A percentile compares a stretch with the other conserved stretches of the same genome.
Conservation (phyloP, 1,140 invertebrate genomes). For the Bombus consobrinus region DNA sequence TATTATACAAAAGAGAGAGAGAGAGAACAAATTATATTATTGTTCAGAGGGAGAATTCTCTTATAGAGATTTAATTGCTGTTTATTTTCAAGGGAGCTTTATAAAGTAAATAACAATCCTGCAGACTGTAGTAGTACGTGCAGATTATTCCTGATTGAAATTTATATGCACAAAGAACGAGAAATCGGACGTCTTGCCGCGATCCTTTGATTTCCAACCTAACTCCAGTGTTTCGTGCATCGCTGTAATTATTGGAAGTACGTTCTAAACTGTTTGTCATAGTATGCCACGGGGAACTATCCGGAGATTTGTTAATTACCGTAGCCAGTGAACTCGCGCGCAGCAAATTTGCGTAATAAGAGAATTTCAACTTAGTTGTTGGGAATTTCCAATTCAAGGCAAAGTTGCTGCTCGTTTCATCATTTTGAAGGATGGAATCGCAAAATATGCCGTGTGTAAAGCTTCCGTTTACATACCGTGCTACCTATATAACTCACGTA, state of each 20-base stretch:
- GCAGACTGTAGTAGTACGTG: neutral
- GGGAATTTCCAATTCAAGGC: neutral
- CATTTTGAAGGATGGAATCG: neutral
- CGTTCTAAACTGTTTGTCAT: neutral
- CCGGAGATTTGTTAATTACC: slow-evolving; percentile 23
- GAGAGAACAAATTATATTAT: too few species aligned
- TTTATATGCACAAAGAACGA: neutral
- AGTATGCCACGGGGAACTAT: neutral
- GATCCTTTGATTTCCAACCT: neutral
- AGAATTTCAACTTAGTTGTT: neutral
- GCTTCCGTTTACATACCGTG: too few species aligned
- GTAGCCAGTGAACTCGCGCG: neutral
- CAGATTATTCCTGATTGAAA: neutral
- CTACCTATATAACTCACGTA: too few species aligned
- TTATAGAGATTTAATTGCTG: neutral
- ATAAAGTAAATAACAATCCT: neutral
- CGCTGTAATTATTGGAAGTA: neutral
- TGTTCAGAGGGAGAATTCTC: neutral
- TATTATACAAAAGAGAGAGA: too few species aligned
- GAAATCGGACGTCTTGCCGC: neutral
- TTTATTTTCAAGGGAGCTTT: neutral
- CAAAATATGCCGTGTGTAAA: too few species aligned
- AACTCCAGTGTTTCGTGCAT: neutral
- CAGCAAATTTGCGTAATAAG: slow-evolving; percentile 2
- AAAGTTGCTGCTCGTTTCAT: neutral